Evolutionary conservation across 2,113 vertebrate species (phyloP).

Genomic region (Tachysurus fulvidraco): DNA sequence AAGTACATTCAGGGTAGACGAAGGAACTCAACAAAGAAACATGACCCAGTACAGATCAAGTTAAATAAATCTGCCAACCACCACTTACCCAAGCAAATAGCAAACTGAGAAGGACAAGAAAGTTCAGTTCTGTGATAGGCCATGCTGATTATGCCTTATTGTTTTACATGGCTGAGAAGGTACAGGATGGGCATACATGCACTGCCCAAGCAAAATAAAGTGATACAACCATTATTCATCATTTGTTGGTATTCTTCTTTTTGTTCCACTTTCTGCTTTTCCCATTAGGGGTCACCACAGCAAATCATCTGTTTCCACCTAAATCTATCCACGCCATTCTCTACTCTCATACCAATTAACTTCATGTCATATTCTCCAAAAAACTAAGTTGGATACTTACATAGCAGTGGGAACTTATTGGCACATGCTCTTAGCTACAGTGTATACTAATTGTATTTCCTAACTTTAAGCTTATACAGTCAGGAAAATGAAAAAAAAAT

Average conservation of each 20-base stretch:
- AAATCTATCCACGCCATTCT: too few species aligned
- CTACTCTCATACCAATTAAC: too few species aligned
- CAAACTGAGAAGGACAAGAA: conserved; percentile 6
- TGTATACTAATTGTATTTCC: neutral
- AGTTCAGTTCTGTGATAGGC: neutral
- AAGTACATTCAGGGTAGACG: conserved; percentile 39
- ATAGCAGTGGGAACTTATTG: neutral
- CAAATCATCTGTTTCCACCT: too few species aligned
- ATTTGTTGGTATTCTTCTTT: conserved; percentile 46
- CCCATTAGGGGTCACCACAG: too few species aligned
- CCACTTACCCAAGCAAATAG: conserved; percentile 7
- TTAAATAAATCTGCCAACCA: conserved; percentile 24
- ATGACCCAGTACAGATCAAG: conserved; percentile 24
- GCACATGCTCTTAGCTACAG: neutral
- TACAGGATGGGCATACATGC: neutral
- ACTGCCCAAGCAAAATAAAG: neutral
- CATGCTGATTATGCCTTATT: neutral
- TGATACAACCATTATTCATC: neutral
- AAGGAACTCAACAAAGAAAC: conserved; percentile 46
- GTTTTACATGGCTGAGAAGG: conserved; percentile 38
- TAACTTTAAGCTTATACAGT: neutral
- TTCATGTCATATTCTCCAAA: neutral
- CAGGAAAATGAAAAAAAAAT: neutral
- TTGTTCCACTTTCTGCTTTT: too few species aligned
- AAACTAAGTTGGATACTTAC: neutral